phyloP scores from a whole-genome alignment of 2,113 vertebrate genomes.

The Dicaeum eximium region DNA sequence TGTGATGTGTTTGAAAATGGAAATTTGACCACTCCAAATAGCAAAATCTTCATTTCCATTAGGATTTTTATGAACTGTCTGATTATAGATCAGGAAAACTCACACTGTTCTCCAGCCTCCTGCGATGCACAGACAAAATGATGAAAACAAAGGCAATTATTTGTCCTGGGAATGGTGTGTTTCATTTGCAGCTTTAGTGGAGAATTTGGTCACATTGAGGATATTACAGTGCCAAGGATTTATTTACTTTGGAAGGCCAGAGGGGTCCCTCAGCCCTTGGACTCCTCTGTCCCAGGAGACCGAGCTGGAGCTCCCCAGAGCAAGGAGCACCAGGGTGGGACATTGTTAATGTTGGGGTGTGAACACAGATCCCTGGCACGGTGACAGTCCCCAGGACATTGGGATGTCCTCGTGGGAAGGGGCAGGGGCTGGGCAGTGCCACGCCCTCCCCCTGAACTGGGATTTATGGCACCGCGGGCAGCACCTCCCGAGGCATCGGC shows the following conservation, averaged over 20 bases:
- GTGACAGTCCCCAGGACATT: rapidly evolving
- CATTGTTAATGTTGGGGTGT: rapidly evolving
- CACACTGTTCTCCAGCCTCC: conserved; percentile 57
- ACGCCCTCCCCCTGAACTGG: rapidly evolving
- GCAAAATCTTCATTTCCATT: conserved; percentile 77
- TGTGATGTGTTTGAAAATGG: conserved; percentile 78
- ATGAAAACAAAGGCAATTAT: conserved; percentile 75
- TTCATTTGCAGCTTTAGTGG: conserved; percentile 33
- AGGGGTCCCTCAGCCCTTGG: not conserved
- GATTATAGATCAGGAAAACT: conserved; percentile 70
- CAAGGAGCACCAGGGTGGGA: rapidly evolving
- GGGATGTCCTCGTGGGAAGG: not conserved
- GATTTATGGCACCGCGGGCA: rapidly evolving
- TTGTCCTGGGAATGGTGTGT: conserved; percentile 63
- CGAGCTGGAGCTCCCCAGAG: not conserved
- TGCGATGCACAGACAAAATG: conserved; percentile 15
- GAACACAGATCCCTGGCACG: rapidly evolving
- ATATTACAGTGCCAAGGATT: not conserved
- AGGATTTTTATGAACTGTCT: conserved; percentile 75
- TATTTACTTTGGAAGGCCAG: not conserved
- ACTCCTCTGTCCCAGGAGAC: not conserved
- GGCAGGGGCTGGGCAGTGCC: not conserved
- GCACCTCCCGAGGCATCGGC: rapidly evolving
- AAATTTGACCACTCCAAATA: conserved; percentile 78
- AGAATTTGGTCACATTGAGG: not conserved